Evolutionary conservation across 2,113 vertebrate genomes (phyloP).

Genomic region (Phaetusa simplex): DNA sequence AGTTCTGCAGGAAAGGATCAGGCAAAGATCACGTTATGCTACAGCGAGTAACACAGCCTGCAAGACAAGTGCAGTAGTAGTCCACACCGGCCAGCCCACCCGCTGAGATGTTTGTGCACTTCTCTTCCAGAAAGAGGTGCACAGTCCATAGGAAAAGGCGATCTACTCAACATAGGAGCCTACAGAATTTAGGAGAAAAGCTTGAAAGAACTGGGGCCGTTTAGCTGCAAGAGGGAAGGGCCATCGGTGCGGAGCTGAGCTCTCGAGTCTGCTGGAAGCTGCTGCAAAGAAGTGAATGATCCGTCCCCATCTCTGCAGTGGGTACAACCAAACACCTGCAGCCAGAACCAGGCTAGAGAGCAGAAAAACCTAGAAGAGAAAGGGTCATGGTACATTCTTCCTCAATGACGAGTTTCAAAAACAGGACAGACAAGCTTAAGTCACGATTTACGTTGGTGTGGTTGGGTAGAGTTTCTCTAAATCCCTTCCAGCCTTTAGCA

Average conservation of each 20-base stretch:
- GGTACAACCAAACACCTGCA: not conserved
- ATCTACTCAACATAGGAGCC: not conserved
- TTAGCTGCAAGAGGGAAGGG: not conserved
- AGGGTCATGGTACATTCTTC: not conserved
- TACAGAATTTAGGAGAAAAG: not conserved
- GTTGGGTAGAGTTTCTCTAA: not conserved
- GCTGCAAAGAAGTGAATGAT: not conserved
- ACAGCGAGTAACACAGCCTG: not conserved
- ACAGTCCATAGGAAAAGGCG: not conserved
- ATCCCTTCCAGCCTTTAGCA: not conserved
- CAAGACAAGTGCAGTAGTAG: not conserved
- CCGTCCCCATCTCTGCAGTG: accelerated
- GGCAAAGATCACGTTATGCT: not conserved
- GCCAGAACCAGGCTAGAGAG: not conserved
- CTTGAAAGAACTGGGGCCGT: not conserved
- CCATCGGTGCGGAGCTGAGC: not conserved
- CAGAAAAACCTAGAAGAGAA: not conserved
- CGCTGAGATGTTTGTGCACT: not conserved
- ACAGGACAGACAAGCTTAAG: not conserved
- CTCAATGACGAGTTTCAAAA: not conserved
- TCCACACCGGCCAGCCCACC: not conserved
- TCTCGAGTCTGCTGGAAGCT: not conserved
- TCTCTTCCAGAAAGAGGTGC: not conserved
- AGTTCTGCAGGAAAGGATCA: not conserved
- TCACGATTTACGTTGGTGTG: not conserved